Evolutionary conservation across 64 coral and sea anemone species (phyloP).

Genomic region (Porites australiensis): DNA sequence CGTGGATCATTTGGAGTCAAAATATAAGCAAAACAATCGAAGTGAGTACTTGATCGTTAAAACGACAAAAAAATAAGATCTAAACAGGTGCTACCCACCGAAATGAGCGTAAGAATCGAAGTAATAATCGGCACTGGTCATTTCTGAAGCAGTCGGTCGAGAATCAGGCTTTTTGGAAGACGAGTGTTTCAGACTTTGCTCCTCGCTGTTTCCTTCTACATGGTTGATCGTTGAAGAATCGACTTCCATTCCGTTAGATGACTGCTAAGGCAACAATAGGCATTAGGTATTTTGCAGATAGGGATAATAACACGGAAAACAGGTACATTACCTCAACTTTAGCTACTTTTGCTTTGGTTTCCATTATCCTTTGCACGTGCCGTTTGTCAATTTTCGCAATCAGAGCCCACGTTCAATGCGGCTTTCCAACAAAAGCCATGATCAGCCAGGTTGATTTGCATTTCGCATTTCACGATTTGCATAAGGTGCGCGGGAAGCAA

Average conservation of each 20-base stretch:
- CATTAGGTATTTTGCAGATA: slow-evolving; percentile 15
- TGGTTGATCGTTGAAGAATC: slow-evolving; percentile 44
- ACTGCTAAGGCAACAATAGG: slow-evolving; percentile 32
- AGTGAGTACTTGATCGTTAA: not conserved
- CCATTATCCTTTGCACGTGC: slow-evolving; percentile 80
- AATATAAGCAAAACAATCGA: not conserved
- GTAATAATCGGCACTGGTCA: slow-evolving; percentile 99
- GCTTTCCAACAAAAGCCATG: not conserved
- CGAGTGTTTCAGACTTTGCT: slow-evolving; percentile 33
- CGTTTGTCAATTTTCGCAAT: slow-evolving; percentile 49
- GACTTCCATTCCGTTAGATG: slow-evolving; percentile 72
- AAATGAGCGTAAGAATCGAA: slow-evolving; percentile 99
- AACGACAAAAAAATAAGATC: not conserved
- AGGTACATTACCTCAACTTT: slow-evolving; percentile 83
- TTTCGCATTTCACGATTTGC: no score
- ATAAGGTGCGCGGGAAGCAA: not conserved
- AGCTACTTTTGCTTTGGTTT: slow-evolving; percentile 86
- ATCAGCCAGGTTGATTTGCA: no score
- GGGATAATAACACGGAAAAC: not conserved
- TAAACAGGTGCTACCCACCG: slow-evolving; percentile 65
- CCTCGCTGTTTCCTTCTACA: slow-evolving; percentile 24
- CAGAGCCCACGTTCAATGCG: slow-evolving; percentile 62
- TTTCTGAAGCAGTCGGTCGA: slow-evolving; percentile 71
- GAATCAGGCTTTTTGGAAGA: not conserved
- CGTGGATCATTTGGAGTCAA: not conserved